A percentile compares a stretch with the other conserved stretches of the same genome.
These are phyloP conservation scores for Esperia sulphurella DNA, from an alignment of 2,888 invertebrate species.

Conservation along the genomic window DNA sequence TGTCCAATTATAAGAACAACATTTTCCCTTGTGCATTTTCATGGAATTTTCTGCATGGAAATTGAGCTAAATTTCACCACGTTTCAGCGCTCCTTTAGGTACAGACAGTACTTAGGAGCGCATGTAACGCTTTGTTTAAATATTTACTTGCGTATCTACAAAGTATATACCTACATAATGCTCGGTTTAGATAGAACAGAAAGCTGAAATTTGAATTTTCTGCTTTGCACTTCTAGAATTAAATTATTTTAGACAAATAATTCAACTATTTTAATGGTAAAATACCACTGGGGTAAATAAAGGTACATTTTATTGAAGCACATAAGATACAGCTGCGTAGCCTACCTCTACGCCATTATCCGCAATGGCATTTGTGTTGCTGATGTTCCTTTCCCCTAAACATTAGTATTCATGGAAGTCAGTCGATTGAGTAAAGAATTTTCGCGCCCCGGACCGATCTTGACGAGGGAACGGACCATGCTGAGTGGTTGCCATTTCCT, in stretches of 20 bases:
- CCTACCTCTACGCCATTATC: constrained; percentile 36
- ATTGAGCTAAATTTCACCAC: constrained; percentile 55
- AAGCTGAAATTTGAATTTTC: not conserved
- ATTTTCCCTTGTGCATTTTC: constrained; percentile 69
- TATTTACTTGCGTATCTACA: constrained; percentile 33
- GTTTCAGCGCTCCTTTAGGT: constrained; percentile 38
- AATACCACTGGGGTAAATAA: not conserved
- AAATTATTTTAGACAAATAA: not conserved
- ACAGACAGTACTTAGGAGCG: constrained; percentile 24
- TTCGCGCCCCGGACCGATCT: constrained; percentile 61
- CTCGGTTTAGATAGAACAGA: not conserved
- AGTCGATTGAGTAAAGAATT: constrained; percentile 75
- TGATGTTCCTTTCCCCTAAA: constrained; percentile 49
- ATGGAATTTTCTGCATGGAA: constrained; percentile 65
- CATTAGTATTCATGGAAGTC: constrained; percentile 77
- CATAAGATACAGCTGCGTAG: not conserved
- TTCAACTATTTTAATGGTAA: not conserved
- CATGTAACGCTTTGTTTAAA: constrained; percentile 37
- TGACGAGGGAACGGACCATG: constrained; percentile 53
- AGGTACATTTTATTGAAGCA: not conserved
- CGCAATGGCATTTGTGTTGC: constrained; percentile 53
- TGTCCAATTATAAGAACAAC: constrained; percentile 74
- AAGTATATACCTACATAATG: too few species aligned
- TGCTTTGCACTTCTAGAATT: not conserved
- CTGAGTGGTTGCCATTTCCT: constrained; percentile 71